A percentile compares a stretch with the other conserved stretches of the same genome.
These are phyloP conservation scores for Alligator mississippiensis DNA, from an alignment of 2,113 vertebrate species.

Conservation along the genomic window DNA sequence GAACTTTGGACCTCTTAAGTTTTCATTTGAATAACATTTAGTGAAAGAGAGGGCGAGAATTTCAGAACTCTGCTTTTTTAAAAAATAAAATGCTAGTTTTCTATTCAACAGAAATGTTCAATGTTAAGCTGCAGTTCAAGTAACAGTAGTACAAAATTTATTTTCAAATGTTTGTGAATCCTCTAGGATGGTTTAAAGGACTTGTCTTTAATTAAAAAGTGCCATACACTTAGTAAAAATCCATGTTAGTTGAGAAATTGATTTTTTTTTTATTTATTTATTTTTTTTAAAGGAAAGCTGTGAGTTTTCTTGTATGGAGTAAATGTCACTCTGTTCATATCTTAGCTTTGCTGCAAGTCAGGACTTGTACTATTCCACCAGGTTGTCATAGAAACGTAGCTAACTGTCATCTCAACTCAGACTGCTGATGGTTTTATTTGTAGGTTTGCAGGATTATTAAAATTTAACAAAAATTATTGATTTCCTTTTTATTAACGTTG, in stretches of 20 bases:
- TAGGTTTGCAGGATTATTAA: conserved; percentile 85
- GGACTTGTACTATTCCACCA: conserved; percentile 75
- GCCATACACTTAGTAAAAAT: conserved; percentile 72
- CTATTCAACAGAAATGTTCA: neutral
- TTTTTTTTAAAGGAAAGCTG: conserved; percentile 64
- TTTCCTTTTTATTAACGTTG: conserved; percentile 83
- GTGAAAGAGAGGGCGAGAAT: neutral
- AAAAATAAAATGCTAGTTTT: neutral
- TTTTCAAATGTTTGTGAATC: conserved; percentile 52
- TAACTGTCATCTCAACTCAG: conserved; percentile 83
- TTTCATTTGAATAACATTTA: neutral
- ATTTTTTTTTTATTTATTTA: conserved; percentile 51
- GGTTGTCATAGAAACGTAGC: conserved; percentile 86
- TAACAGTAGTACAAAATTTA: conserved; percentile 36
- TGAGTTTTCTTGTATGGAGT: conserved; percentile 75
- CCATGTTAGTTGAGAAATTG: conserved; percentile 70
- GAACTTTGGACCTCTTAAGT: neutral
- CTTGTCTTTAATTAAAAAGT: conserved; percentile 76
- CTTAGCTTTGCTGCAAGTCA: conserved; percentile 80
- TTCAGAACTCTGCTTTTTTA: neutral
- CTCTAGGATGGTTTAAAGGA: conserved; percentile 53
- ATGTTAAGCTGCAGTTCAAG: neutral
- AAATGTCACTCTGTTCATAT: conserved; percentile 84
- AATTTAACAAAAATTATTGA: conserved; percentile 89
- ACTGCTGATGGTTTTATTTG: conserved; percentile 84